These are phyloP conservation scores for Empidonax traillii DNA, from an alignment of 2,113 vertebrate species.

Conservation along the genomic window DNA sequence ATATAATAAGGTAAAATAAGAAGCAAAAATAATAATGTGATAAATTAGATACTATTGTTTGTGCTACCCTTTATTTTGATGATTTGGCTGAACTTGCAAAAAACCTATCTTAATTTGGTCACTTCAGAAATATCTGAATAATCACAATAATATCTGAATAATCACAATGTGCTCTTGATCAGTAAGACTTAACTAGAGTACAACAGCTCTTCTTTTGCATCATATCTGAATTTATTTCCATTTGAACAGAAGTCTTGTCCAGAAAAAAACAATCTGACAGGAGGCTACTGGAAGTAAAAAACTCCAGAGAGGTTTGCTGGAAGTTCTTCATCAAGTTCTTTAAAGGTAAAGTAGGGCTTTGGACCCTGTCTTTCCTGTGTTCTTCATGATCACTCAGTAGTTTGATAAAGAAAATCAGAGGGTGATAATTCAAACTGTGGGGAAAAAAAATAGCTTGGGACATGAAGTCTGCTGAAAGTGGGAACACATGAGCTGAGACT, in stretches of 20 bases:
- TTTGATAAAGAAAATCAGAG: neutral
- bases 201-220: neutral
- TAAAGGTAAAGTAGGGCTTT: neutral
- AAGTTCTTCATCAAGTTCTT: neutral
- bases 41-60: neutral
- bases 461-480: neutral
- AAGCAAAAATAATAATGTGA: neutral
- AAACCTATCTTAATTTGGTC: neutral
- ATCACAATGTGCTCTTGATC: neutral
- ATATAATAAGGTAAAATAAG: neutral
- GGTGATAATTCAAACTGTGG: neutral
- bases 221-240: neutral
- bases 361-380: neutral
- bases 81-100: neutral
- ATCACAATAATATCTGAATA: neutral
- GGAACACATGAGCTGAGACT: neutral
- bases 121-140: neutral
- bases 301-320: neutral
- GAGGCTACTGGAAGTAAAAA: neutral
- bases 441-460: fast-evolving
- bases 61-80: neutral
- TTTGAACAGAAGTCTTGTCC: neutral
- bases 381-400: neutral
- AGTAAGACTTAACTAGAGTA: neutral
- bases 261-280: neutral